Conservation (phyloP, 1,140 invertebrate species). For the Drosophila sp. region DNA sequence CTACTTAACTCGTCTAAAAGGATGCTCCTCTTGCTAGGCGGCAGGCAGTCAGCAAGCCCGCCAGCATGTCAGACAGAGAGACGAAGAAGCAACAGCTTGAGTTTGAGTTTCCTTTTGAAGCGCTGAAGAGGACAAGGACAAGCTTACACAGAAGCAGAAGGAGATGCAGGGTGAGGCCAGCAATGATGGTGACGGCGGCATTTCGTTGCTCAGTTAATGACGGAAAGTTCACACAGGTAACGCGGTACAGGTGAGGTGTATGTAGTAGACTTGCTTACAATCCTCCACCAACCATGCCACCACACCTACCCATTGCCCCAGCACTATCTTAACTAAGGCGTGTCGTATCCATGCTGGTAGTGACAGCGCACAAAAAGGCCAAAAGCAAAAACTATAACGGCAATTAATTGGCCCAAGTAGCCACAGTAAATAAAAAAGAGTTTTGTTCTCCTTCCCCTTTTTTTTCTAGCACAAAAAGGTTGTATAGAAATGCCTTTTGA, state of each 20-base stretch:
- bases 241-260: constrained; percentile 3
- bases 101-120: constrained; percentile 66
- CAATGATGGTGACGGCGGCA: constrained; percentile 52
- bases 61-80: not conserved
- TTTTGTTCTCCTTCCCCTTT: constrained; percentile 37
- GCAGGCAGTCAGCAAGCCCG: constrained; percentile 20
- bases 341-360: constrained; percentile 47
- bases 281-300: constrained; percentile 1
- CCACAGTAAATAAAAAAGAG: constrained; percentile 68
- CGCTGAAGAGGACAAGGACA: constrained; percentile 32
- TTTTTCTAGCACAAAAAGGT: constrained; percentile 45
- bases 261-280: constrained; percentile 16
- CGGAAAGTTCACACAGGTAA: constrained; percentile 61
- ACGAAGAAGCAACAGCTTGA: constrained; percentile 61
- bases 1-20: constrained; percentile 78
- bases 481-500: constrained; percentile 22
- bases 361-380: constrained; percentile 54
- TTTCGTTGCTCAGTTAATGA: constrained; percentile 68
- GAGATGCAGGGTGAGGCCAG: not conserved
- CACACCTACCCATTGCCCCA: constrained; percentile 26
- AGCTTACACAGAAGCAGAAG: not conserved
- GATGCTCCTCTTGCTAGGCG: constrained; percentile 51
- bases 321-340: constrained; percentile 45
- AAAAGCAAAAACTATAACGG: constrained; percentile 41
- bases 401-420: constrained; percentile 63